phyloP scores from a whole-genome alignment of 2,888 invertebrate genomes.

The Incurvaria masculella region DNA sequence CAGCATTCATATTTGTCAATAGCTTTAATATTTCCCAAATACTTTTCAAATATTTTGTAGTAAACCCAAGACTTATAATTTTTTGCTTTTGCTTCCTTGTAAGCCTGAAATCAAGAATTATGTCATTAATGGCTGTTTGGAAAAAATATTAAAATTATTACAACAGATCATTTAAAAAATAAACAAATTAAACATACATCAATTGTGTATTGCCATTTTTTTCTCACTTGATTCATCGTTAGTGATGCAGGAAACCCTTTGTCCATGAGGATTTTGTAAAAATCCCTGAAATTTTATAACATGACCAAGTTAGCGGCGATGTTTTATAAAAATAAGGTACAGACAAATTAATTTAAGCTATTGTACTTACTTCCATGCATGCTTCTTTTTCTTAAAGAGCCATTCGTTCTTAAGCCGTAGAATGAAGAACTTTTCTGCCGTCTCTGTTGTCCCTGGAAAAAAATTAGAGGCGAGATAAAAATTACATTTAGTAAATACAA shows the following conservation, averaged over 20 bases:
- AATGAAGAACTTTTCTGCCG: slow-evolving; percentile 35
- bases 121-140: not conserved
- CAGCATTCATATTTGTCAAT: slow-evolving; percentile 48
- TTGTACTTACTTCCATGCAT: slow-evolving; percentile 43
- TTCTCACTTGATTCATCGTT: slow-evolving; percentile 41
- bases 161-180: too few relatives aligned
- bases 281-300: slow-evolving; percentile 29
- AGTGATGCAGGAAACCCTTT: slow-evolving; percentile 46
- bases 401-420: slow-evolving; percentile 41
- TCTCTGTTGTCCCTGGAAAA: slow-evolving; percentile 38
- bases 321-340: not conserved
- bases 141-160: too few relatives aligned
- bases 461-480: too few relatives aligned
- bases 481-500: too few relatives aligned
- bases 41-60: slow-evolving; percentile 44
- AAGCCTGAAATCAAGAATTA: slow-evolving; percentile 30
- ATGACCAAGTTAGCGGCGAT: too few relatives aligned
- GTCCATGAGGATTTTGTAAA: slow-evolving; percentile 35
- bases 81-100: slow-evolving; percentile 39
- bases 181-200: slow-evolving; percentile 31
- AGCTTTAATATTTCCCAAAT: slow-evolving; percentile 34
- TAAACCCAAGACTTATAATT: slow-evolving; percentile 44
- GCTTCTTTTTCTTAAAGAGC: slow-evolving; percentile 45
- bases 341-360: not conserved
- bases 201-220: slow-evolving; percentile 48